phyloP scores from a whole-genome alignment of 2,888 invertebrate species.

The Monoplex corrugatus region DNA sequence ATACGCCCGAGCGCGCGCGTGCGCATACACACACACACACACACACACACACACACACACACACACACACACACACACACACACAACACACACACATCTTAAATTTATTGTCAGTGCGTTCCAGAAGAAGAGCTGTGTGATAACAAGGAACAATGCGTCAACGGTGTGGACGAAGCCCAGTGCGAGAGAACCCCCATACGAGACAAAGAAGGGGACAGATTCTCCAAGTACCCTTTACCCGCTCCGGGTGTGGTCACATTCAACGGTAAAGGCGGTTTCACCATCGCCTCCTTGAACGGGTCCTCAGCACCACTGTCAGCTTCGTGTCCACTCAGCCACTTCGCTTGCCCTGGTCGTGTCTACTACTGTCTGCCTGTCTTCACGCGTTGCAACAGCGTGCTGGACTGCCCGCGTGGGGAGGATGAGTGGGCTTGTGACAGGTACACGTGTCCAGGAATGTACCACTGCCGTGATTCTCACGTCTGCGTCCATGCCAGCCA shows the following conservation, averaged over 20 bases:
- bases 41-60: too few relatives aligned
- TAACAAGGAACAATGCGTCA: neutral
- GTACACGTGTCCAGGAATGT: slow-evolving; percentile 8
- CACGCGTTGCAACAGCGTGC: slow-evolving; percentile 3
- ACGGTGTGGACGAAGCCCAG: neutral
- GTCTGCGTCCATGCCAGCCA: slow-evolving; percentile 53
- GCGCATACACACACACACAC: too few relatives aligned
- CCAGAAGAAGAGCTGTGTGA: neutral
- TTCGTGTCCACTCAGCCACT: slow-evolving; percentile 9
- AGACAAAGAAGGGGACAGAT: too few relatives aligned
- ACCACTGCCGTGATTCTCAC: neutral
- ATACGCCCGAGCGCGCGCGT: too few relatives aligned
- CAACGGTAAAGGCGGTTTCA: too few relatives aligned
- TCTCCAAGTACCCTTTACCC: too few relatives aligned
- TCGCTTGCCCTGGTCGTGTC: neutral
- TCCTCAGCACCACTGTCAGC: too few relatives aligned
- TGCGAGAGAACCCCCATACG: too few relatives aligned
- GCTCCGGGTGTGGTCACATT: too few relatives aligned
- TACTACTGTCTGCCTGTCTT: slow-evolving; percentile 14
- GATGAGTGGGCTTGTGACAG: neutral
- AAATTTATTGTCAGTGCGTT: neutral
- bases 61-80: too few relatives aligned
- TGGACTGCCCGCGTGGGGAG: slow-evolving; percentile 15
- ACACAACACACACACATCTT: too few relatives aligned
- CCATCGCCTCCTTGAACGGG: too few relatives aligned